A percentile compares a stretch with the other conserved stretches of the same genome.
Conservation (phyloP, 1,140 invertebrate genomes). For the Helicoverpa zea region DNA sequence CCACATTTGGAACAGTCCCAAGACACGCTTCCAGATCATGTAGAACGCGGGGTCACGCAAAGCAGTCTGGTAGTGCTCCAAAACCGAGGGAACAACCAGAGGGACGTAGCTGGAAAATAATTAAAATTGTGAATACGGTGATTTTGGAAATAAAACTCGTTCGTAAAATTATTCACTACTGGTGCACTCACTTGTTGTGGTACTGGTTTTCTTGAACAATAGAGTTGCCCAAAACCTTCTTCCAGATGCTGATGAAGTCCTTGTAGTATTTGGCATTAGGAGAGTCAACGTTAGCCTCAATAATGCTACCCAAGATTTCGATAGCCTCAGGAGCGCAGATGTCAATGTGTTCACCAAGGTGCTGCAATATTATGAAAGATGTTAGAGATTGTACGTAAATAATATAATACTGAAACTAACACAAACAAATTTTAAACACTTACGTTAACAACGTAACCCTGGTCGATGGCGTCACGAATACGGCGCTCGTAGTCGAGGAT, state of each 20-base stretch:
- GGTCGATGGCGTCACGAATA: slow-evolving; percentile 89
- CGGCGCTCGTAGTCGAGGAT: slow-evolving; percentile 88
- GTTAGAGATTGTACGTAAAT: neutral
- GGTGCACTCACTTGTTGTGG: slow-evolving; percentile 22
- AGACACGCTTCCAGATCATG: slow-evolving; percentile 89
- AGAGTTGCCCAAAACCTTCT: slow-evolving; percentile 87
- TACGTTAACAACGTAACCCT: slow-evolving; percentile 86
- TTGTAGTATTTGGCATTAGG: slow-evolving; percentile 89
- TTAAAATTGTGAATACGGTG: neutral
- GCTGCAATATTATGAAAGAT: slow-evolving; percentile 59
- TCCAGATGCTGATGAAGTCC: slow-evolving; percentile 86
- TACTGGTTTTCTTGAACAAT: slow-evolving; percentile 51
- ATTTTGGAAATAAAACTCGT: neutral
- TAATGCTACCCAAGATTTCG: slow-evolving; percentile 89
- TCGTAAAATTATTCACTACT: neutral
- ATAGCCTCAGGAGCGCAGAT: slow-evolving; percentile 86
- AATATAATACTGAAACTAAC: neutral
- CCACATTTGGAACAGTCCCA: slow-evolving; percentile 87
- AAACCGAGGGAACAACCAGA: slow-evolving; percentile 81
- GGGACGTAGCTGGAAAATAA: slow-evolving; percentile 63
- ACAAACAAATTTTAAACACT: slow-evolving; percentile 55
- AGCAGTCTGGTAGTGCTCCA: slow-evolving; percentile 87
- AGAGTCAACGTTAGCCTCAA: slow-evolving; percentile 90
- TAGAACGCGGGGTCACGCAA: slow-evolving; percentile 90
- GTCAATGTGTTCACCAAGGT: slow-evolving; percentile 84